Evolutionary conservation across 2,888 invertebrate species (phyloP).

Genomic region (Urechis unicinctus): DNA sequence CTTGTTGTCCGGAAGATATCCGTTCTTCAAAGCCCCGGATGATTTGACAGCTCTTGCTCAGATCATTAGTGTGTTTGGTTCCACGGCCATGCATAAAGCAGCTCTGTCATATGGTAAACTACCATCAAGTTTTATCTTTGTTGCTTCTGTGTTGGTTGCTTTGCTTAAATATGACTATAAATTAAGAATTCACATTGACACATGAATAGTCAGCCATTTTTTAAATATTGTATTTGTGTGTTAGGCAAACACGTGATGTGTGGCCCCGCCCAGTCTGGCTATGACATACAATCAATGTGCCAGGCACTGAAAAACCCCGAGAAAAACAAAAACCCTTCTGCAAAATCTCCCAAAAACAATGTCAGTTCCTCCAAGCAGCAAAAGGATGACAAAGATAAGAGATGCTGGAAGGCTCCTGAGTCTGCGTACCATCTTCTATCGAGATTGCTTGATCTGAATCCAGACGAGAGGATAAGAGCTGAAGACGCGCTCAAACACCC

Average conservation of each 20-base stretch:
- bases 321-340: not conserved
- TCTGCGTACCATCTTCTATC: slow-evolving; percentile 64
- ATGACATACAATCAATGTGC: slow-evolving; percentile 49
- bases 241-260: slow-evolving; percentile 38
- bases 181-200: no score
- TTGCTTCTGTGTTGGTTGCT: no score
- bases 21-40: slow-evolving; percentile 76
- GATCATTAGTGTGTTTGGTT: slow-evolving; percentile 73
- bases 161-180: no score
- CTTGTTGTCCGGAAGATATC: slow-evolving; percentile 72
- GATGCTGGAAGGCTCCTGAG: not conserved
- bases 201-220: no score
- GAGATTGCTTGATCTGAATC: slow-evolving; percentile 71
- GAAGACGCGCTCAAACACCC: slow-evolving; percentile 69
- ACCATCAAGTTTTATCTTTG: no score
- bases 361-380: no score
- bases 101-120: slow-evolving; percentile 62
- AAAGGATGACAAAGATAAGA: not conserved
- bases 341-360: not conserved
- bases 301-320: slow-evolving; percentile 27
- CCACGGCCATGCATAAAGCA: slow-evolving; percentile 62
- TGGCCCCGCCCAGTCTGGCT: slow-evolving; percentile 26
- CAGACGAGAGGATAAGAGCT: slow-evolving; percentile 68
- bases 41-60: slow-evolving; percentile 75
- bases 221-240: slow-evolving; percentile 13